Conservation (phyloP, 2,888 invertebrate genomes). For the Halictus ligatus region DNA sequence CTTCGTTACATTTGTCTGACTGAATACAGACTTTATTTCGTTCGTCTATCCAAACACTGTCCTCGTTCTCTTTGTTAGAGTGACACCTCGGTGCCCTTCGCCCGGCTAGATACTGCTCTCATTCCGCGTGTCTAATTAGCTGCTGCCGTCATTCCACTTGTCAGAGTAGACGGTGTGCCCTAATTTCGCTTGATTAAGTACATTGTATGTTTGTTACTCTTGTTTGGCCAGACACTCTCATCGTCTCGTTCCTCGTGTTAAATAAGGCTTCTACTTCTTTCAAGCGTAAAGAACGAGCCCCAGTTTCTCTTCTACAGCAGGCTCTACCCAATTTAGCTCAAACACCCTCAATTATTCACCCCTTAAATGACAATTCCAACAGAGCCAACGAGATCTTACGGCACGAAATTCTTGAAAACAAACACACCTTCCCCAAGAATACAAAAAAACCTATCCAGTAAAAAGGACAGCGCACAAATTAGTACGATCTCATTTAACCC, state of each 20-base stretch:
- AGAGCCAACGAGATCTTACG: not conserved
- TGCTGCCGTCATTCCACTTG: not conserved
- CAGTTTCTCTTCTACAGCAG: not conserved
- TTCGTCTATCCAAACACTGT: conserved; percentile 1
- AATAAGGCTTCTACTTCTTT: not conserved
- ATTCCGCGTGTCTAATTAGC: not conserved
- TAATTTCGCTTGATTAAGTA: conserved; percentile 11
- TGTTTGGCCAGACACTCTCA: not conserved
- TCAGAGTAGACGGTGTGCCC: not conserved
- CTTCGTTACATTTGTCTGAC: not conserved
- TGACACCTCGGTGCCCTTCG: not conserved
- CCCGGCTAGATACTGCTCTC: conserved; percentile 6
- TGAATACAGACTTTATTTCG: not conserved
- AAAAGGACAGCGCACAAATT: not conserved
- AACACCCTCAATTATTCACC: not conserved
- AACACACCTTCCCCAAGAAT: not conserved
- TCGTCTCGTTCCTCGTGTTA: not conserved
- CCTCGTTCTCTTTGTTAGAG: not conserved
- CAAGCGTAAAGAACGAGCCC: not conserved
- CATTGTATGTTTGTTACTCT: not conserved
- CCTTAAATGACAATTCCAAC: not conserved
- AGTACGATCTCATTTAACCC: too few relatives aligned
- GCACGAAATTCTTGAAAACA: not conserved
- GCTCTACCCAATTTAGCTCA: not conserved
- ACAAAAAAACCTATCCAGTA: not conserved